Conservation (phyloP, 2,797 vertebrate genomes). For the Lepus townsendii region DNA sequence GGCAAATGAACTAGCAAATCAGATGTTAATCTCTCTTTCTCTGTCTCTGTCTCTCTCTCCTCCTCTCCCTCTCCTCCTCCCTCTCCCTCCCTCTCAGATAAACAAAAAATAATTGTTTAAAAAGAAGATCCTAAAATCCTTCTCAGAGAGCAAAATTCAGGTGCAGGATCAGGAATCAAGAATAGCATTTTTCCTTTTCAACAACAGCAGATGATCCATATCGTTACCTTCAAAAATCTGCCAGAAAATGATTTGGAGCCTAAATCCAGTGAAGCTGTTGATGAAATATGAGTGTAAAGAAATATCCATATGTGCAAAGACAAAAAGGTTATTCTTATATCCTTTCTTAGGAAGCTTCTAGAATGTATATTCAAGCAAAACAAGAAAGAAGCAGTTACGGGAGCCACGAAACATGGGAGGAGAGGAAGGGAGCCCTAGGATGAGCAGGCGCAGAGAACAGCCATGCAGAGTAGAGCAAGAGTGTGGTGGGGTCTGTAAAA, state of each 20-base stretch:
- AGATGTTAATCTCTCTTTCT: no score
- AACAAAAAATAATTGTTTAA: neutral
- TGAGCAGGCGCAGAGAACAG: neutral
- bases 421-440: neutral
- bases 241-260: neutral
- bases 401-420: neutral
- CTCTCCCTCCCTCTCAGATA: no score
- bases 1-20: no score
- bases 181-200: conserved; percentile 11
- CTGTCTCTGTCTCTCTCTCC: no score
- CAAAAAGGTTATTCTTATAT: neutral
- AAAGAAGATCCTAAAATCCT: conserved; percentile 14
- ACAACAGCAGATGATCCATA: neutral
- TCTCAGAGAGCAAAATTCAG: neutral
- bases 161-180: neutral
- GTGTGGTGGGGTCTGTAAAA: neutral
- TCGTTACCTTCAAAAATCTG: neutral
- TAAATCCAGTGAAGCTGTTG: neutral
- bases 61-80: no score
- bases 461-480: neutral
- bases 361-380: neutral
- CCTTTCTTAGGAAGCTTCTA: conserved; percentile 30
- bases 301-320: neutral
- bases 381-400: neutral
- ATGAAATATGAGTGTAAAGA: conserved; percentile 43